Evolutionary conservation across 2,113 vertebrate genomes (phyloP).

Genomic region (Corydoras sp.): DNA sequence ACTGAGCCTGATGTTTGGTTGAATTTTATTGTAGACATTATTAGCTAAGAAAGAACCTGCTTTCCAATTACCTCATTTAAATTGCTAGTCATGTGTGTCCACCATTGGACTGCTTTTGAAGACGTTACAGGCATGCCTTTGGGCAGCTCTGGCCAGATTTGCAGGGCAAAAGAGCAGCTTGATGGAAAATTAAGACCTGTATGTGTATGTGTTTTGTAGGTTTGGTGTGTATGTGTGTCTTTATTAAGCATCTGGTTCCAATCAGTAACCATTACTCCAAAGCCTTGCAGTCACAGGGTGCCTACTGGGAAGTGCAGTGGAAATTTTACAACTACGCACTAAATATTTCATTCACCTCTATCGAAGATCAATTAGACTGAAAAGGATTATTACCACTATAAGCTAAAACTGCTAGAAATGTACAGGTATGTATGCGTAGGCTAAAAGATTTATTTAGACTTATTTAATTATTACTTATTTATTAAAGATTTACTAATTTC

Average conservation of each 20-base stretch:
- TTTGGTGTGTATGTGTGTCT: conserved; percentile 25
- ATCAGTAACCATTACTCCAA: conserved; percentile 52
- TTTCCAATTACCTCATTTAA: conserved; percentile 24
- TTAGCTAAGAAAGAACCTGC: conserved; percentile 17
- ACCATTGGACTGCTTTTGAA: conserved; percentile 15
- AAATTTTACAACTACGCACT: conserved; percentile 8
- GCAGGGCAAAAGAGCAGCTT: too few relatives aligned
- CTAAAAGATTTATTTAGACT: too few relatives aligned
- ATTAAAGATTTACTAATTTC: too few relatives aligned
- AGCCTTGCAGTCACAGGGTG: conserved; percentile 51
- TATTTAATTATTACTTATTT: too few relatives aligned
- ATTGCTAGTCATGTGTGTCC: conserved; percentile 14
- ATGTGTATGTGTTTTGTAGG: conserved; percentile 28
- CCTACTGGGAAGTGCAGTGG: conserved; percentile 29
- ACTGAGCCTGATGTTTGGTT: conserved; percentile 19
- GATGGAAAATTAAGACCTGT: not conserved
- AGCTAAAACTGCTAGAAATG: too few relatives aligned
- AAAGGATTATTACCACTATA: too few relatives aligned
- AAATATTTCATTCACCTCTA: too few relatives aligned
- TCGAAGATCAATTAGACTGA: too few relatives aligned
- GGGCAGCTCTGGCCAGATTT: conserved; percentile 9
- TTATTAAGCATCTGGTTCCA: conserved; percentile 59
- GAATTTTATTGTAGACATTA: conserved; percentile 18
- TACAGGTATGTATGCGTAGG: too few relatives aligned
- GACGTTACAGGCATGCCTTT: conserved; percentile 13